Evolutionary conservation across 2,888 invertebrate genomes (phyloP).

Genomic region (Ennomos erosarius): DNA sequence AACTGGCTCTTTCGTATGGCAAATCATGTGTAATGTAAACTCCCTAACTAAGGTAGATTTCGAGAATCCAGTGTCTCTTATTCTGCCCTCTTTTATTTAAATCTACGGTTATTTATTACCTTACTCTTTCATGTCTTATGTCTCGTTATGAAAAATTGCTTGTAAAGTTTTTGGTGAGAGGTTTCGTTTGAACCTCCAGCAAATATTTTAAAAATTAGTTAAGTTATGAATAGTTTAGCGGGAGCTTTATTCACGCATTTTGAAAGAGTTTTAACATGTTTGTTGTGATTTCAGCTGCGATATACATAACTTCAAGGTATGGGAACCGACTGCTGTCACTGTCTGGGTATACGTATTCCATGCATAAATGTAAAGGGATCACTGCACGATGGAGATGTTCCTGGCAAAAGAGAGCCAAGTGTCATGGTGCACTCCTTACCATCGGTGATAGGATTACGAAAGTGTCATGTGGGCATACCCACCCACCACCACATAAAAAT

Average conservation of each 20-base stretch:
- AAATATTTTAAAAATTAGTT: neutral
- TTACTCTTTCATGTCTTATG: too few species aligned
- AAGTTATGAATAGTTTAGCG: neutral
- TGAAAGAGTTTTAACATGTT: neutral
- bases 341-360: constrained; percentile 15
- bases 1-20: too few species aligned
- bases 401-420: neutral
- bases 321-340: constrained; percentile 21
- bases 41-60: too few species aligned
- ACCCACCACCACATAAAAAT: neutral
- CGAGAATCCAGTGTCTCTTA: too few species aligned
- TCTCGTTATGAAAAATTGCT: too few species aligned
- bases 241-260: neutral
- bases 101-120: too few species aligned
- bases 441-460: neutral
- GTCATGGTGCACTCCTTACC: constrained; percentile 14
- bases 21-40: too few species aligned
- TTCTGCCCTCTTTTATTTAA: too few species aligned
- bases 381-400: constrained; percentile 20
- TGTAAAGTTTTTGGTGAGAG: too few species aligned
- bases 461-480: neutral
- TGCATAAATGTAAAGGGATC: constrained; percentile 4
- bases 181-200: too few species aligned
- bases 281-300: neutral
- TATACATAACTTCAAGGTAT: constrained; percentile 14